Evolutionary conservation across 2,797 vertebrate species (phyloP).

Genomic region (Phrynocephalus guinanensis): DNA sequence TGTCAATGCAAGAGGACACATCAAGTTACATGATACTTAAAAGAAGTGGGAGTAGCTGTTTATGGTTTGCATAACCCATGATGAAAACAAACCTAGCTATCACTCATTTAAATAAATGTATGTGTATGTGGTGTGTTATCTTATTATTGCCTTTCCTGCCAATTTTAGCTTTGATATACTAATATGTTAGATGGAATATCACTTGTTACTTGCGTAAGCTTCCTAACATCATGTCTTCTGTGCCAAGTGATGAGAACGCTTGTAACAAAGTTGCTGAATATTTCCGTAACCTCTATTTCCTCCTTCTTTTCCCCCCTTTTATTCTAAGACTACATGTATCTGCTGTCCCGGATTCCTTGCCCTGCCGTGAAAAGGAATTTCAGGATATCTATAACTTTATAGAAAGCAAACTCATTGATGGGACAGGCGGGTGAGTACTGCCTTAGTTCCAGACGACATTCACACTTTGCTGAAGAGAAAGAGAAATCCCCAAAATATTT

Average conservation of each 20-base stretch:
- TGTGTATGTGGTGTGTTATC: background rate
- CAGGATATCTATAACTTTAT: slow-evolving; percentile 96
- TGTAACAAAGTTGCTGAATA: background rate
- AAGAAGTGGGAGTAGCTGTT: background rate
- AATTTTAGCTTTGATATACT: background rate
- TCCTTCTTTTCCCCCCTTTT: slow-evolving; percentile 4
- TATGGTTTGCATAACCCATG: background rate
- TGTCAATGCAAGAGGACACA: background rate
- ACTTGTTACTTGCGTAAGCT: background rate
- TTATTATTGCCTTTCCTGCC: background rate
- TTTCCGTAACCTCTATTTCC: background rate
- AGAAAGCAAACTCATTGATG: slow-evolving; percentile 93
- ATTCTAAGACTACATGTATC: slow-evolving; percentile 90
- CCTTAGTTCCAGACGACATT: background rate
- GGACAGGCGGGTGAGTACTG: slow-evolving; percentile 90
- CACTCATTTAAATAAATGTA: background rate
- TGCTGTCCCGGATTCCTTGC: slow-evolving; percentile 90
- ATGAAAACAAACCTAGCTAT: background rate
- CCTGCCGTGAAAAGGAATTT: slow-evolving; percentile 96
- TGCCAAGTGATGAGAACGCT: background rate
- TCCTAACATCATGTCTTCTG: slow-evolving; percentile 1
- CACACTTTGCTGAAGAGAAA: background rate
- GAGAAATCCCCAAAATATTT: background rate
- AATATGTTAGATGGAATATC: background rate
- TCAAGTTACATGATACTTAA: background rate